Evolutionary conservation across 2,113 vertebrate species (phyloP), one percentile per base, ranked within the genome.

Genomic region (Gopherus evgoodei): DNA sequence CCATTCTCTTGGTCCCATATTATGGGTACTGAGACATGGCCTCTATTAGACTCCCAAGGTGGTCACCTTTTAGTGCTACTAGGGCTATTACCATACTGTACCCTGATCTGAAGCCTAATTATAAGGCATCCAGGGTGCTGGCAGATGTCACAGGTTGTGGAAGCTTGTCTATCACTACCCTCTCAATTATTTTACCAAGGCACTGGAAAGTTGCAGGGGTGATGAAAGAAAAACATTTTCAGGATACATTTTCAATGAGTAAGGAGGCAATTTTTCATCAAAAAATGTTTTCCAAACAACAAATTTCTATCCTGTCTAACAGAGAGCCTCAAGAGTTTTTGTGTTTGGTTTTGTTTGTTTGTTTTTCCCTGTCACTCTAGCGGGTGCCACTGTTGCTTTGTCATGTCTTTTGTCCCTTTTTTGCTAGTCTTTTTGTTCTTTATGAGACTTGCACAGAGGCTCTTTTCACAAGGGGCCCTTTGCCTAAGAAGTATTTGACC

Each of bases 91-190:
- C 91, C 81, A 92, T 84, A 86, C 81, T 92, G 72, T 92, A 69
- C 81, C 49, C 81, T 88, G 81, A 72, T 88, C 81, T 88, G 72
- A 92, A 92, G 72, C 69, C 81, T 81, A 88, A 88, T 80, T 92
- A 81, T 80, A 88, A 92, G 72, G 49, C 86, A 92, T 84, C 81
- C 86, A 92, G 81, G 86, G 56, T 84, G 86, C 47, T 84, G 81
- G 78, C 91, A 92, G 91, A 88, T 92, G 91, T 69, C 81, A 88
- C 69, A 88, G 78, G 81, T 92, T 84, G 81, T 88, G 91, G 83
- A 82, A 84, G 81, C 72, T 88, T 65, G 81, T 81, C 88, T 84
- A 49, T 84, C 42, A 44, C 72, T 84, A 75, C 65, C 79, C 72
- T 92, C 86, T 88, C 91, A 88, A 69, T 88, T 69, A 84, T 88